Evolutionary conservation across 1,140 invertebrate species (phyloP).

Genomic region (Pseudomyrmex cubaensis): DNA sequence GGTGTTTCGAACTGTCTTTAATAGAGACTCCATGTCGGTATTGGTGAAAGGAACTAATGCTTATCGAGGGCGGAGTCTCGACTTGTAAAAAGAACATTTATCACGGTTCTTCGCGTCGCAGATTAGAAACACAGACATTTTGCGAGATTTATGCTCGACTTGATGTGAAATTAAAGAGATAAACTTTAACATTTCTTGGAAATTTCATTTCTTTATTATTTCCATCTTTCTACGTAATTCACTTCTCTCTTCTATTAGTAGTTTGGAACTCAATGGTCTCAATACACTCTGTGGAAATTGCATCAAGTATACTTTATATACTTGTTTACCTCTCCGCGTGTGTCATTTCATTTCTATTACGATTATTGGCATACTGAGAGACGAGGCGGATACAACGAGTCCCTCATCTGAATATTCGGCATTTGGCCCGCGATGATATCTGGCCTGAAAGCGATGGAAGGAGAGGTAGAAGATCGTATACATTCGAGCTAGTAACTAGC

Average conservation of each 20-base stretch:
- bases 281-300: not conserved
- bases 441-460: constrained; percentile 13
- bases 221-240: no score
- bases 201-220: constrained; percentile 3
- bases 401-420: constrained; percentile 57
- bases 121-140: constrained; percentile 64
- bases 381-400: not conserved
- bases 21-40: constrained; percentile 27
- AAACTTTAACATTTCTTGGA: constrained; percentile 62
- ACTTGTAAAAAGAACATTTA: constrained; percentile 49
- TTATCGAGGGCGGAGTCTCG: constrained; percentile 7
- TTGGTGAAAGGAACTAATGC: constrained; percentile 26
- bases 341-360: constrained; percentile 16
- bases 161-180: constrained; percentile 55
- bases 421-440: constrained; percentile 41
- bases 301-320: not conserved
- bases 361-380: constrained; percentile 49
- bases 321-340: not conserved
- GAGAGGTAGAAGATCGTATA: constrained; percentile 40
- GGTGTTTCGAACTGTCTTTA: constrained; percentile 49
- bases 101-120: constrained; percentile 46
- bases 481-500: constrained; percentile 40
- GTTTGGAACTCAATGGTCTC: not conserved
- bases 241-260: not conserved
- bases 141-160: constrained; percentile 64